Base-by-base conservation (phyloP, 2,888 invertebrate genomes). In the Pyralis farinalis region DNA sequence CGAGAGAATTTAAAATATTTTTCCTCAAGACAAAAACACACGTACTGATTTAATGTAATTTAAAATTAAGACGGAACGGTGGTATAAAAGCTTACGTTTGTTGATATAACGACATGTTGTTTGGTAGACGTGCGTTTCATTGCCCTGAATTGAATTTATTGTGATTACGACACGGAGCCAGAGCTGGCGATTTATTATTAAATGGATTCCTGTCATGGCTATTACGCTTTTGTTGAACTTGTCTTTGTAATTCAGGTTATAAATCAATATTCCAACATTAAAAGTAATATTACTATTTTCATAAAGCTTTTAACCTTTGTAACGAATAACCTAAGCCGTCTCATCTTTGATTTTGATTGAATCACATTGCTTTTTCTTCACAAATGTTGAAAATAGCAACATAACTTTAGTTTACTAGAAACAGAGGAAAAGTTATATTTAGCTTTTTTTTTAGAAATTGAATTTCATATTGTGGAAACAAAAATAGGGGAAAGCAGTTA, bases 141-240 rank as follows among this genome's bases (percentile, higher is more conserved):
- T 69, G 71, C 57, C 63, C 69, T 63, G 62, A 71, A 75, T 77
- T 63, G 62, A 71, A 75, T 77, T 71, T 69, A 62, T 70, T 67
- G 62, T 59, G 64, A 70, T 75, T 73, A 69, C 70, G 56, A 65
- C 64, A 67, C 52, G 55, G 56, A 57, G 43, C 46, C 16, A 3
- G 40, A 51, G 44, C 56, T 57, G 51, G 49, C 50, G 53, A 46
- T 56, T 59, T 62, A 63, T 63, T 63, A 56, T 56, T 45, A 49
- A 42, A 37, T 30, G 30, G 12, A 43, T 42, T 37, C 43, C 31
- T 38, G 27, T 38, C 37, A 37, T 10, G 10, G 10, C 10, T 36
- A 36, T 29, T 36, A 22, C 12, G 20, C 36, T 36, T n/a, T 36
- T 29, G 4, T 16, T 16, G 4, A 4, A 36, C 11, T 28, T 28